A percentile compares a stretch with the other conserved stretches of the same genome.
Evolutionary conservation across 2,888 invertebrate genomes (phyloP).

Genomic region (Carpatolechia fugitivella): DNA sequence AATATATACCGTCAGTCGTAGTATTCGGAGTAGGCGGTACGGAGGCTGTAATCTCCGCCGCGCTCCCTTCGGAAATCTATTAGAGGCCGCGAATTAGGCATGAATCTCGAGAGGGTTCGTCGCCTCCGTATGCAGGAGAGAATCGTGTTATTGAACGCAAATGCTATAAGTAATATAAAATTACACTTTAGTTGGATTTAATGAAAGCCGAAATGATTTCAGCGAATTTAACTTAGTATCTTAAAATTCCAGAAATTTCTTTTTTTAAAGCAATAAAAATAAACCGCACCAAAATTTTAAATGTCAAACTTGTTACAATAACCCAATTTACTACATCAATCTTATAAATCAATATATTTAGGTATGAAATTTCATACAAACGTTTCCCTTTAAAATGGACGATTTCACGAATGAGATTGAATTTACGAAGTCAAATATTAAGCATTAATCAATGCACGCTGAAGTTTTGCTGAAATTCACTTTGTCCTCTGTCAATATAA

Average conservation of each 20-base stretch:
- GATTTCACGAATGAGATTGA: no score
- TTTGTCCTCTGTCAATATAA: not conserved
- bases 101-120: not conserved
- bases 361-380: not conserved
- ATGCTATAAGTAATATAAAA: no score
- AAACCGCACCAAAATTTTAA: no score
- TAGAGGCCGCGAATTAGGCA: slow-evolving; percentile 4
- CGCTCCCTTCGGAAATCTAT: slow-evolving; percentile 15
- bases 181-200: no score
- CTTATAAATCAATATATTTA: not conserved
- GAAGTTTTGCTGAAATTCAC: not conserved
- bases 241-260: no score
- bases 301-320: no score
- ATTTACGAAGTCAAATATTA: not conserved
- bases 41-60: not conserved
- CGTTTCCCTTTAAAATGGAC: no score
- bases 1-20: not conserved
- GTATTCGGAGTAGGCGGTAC: not conserved
- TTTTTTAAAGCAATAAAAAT: no score
- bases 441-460: slow-evolving; percentile 1
- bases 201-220: no score
- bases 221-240: no score
- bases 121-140: not conserved
- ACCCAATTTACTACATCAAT: not conserved
- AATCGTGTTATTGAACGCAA: not conserved